These are phyloP conservation scores for Nanger granti DNA, from an alignment of 2,113 vertebrate species.

Conservation along the genomic window DNA sequence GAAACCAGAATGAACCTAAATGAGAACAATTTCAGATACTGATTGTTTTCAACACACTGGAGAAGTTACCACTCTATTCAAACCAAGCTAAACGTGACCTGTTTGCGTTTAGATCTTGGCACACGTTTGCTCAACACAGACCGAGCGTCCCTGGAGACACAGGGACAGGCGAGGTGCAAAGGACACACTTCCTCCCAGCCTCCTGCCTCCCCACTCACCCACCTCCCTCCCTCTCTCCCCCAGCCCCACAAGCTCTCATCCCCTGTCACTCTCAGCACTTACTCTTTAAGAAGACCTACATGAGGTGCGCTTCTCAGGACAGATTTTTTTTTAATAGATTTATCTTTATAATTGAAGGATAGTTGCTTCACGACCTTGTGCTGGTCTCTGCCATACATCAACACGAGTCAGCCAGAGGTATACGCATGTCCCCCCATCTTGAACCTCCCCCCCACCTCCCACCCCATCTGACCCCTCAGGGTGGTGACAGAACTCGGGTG, in stretches of 20 bases:
- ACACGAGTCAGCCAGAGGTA: neutral
- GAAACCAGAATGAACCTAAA: neutral
- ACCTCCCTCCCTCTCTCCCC: neutral
- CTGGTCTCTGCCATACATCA: neutral
- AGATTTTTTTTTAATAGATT: neutral
- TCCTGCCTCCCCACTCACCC: neutral
- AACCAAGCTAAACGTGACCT: neutral
- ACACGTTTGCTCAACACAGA: rapidly evolving
- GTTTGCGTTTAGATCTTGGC: rapidly evolving
- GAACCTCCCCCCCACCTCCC: neutral
- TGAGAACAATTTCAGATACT: neutral
- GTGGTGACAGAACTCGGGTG: neutral
- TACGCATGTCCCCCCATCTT: neutral
- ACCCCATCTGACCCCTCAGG: neutral
- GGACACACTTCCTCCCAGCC: neutral
- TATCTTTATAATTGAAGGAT: neutral
- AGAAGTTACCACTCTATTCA: neutral
- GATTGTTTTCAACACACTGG: rapidly evolving
- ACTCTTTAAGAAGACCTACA: neutral
- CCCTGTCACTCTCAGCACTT: neutral
- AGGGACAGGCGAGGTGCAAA: too few species aligned
- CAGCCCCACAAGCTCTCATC: rapidly evolving
- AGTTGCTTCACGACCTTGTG: neutral
- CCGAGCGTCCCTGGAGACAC: neutral
- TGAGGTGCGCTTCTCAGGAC: rapidly evolving